Base-by-base conservation (phyloP, 2,888 invertebrate species). In the Lepidonotus clava region DNA sequence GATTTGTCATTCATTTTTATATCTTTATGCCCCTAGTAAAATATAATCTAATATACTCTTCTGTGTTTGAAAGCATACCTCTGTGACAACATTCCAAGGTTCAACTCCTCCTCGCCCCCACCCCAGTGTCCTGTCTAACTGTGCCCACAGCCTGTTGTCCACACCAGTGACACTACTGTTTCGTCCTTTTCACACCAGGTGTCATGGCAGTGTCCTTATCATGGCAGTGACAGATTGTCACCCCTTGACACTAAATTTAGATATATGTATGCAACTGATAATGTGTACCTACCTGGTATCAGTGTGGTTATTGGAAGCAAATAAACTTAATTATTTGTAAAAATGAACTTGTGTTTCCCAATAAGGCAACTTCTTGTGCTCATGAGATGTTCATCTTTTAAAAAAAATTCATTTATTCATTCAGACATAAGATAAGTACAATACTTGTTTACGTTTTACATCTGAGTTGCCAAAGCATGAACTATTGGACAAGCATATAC, bases 221-320 rank as follows among this genome's bases (percentile, higher is more conserved):
- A n/a, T n/a, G n/a, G n/a, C n/a, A n/a, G n/a, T n/a, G n/a, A n/a
- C n/a, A n/a, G n/a, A n/a, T 53, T 11, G 53, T 53, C 53, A 53
- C 28, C n/a, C 61, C 11, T 24, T 61, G 61, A 61, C 61, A 61
- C 61, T 61, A 32, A 2, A n/a, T n/a, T n/a, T n/a, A n/a, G n/a
- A 28, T 61, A 24, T 61, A 28, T 61, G 61, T n/a, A 53, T n/a
- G n/a, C 53, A 53, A 53, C 53, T 53, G 53, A 53, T 11, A 18
- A 53, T 53, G n/a, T 53, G n/a, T 61, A 61, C 61, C 61, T 61
- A 32, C n/a, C 61, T 61, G 61, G 61, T 28, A 28, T 61, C 61
- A 61, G 5, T 61, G 61, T 61, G 61, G 61, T 28, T 61, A 28
- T 61, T 61, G 61, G 28, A 61, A 28, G 28, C 61, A 61, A 61